Conservation (phyloP, 2,797 vertebrate genomes). For the Premnoplex brunnescens region DNA sequence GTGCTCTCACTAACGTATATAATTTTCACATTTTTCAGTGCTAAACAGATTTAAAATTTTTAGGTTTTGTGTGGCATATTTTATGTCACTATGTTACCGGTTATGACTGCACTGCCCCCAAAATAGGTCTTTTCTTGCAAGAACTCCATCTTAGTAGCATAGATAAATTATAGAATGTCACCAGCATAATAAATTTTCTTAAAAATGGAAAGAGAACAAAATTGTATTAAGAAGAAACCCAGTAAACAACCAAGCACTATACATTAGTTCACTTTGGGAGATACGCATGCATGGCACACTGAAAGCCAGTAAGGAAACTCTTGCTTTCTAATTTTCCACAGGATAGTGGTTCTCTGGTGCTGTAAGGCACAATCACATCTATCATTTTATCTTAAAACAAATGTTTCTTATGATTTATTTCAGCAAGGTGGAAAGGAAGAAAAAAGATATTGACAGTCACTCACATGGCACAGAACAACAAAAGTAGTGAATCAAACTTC, state of each 20-base stretch:
- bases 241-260: neutral
- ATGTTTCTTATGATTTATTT: neutral
- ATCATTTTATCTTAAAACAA: neutral
- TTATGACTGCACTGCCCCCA: rapidly evolving
- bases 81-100: neutral
- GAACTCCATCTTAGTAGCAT: neutral
- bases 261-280: neutral
- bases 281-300: neutral
- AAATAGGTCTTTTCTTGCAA: neutral
- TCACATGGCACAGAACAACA: neutral
- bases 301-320: neutral
- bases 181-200: neutral
- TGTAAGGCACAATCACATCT: neutral
- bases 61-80: neutral
- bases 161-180: neutral
- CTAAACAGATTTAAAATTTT: neutral
- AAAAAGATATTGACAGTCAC: neutral
- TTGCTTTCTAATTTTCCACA: neutral
- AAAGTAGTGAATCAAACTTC: conserved; percentile 27
- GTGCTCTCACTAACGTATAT: neutral
- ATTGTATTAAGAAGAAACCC: neutral
- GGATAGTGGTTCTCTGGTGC: neutral
- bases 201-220: neutral
- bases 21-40: neutral
- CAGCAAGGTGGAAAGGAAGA: conserved; percentile 6